phyloP scores from a whole-genome alignment of 23 tunicate genomes.

The Halocynthia aurantium region DNA sequence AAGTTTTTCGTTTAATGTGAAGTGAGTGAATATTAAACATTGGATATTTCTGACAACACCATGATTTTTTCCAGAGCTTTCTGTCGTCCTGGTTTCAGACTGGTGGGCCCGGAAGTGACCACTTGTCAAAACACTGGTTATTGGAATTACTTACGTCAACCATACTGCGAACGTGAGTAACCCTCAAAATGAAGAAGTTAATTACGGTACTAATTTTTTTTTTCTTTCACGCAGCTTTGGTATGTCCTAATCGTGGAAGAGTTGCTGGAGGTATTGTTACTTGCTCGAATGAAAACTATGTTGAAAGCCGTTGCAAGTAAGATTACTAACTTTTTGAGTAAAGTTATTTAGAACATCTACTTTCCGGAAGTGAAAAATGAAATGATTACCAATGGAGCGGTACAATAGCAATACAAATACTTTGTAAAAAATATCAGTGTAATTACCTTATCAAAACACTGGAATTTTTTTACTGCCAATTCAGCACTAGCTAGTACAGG shows the following conservation, averaged over 20 bases:
- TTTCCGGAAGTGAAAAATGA: too few species aligned
- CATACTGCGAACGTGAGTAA: slow-evolving; percentile 7
- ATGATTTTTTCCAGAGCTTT: slow-evolving; percentile 8
- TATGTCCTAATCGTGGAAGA: slow-evolving; percentile 17
- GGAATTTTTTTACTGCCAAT: too few species aligned
- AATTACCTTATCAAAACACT: too few species aligned
- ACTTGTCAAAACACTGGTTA: slow-evolving; percentile 14
- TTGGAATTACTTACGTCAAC: slow-evolving; percentile 2
- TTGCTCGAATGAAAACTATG: slow-evolving; percentile 5
- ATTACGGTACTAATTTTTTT: not conserved
- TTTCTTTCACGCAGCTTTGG: slow-evolving; percentile 5
- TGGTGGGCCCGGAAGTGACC: slow-evolving; percentile 1
- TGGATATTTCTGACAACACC: too few species aligned
- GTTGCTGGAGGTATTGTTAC: slow-evolving; percentile 10
- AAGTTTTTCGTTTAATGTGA: not conserved
- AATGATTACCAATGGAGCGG: too few species aligned
- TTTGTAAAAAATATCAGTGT: too few species aligned
- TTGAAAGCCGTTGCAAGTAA: slow-evolving; percentile 24
- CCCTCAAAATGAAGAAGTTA: not conserved
- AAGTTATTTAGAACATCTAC: not conserved
- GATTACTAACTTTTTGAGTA: not conserved
- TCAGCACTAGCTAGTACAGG: too few species aligned
- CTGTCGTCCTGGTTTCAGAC: slow-evolving; percentile 33
- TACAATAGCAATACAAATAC: too few species aligned
- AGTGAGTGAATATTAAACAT: not conserved